phyloP scores from a whole-genome alignment of 2,888 invertebrate genomes.

The Hyalella azteca region DNA sequence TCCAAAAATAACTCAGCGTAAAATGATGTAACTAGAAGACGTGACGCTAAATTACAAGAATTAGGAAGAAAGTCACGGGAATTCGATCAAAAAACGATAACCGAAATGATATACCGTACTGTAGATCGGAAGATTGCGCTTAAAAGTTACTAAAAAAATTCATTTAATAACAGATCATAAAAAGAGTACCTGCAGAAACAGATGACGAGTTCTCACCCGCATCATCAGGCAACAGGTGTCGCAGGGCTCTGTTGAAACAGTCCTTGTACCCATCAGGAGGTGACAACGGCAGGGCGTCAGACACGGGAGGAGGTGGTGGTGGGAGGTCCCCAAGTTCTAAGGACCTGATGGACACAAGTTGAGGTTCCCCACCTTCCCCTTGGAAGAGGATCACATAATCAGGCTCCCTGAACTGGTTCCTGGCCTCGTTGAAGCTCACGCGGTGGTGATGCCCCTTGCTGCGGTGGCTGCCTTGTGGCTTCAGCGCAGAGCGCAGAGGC shows the following conservation, averaged over 20 bases:
- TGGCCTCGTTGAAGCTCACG: constrained; percentile 18
- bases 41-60: too few species aligned
- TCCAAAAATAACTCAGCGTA: too few species aligned
- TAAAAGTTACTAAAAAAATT: too few species aligned
- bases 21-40: too few species aligned
- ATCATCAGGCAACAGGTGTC: constrained; percentile 17
- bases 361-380: constrained; percentile 12
- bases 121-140: too few species aligned
- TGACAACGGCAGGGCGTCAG: constrained; percentile 2
- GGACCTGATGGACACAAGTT: constrained; percentile 39
- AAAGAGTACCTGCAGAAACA: too few species aligned
- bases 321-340: constrained; percentile 29
- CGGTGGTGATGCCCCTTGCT: background rate
- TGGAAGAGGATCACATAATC: constrained; percentile 22
- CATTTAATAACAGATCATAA: too few species aligned
- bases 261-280: constrained; percentile 41
- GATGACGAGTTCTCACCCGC: too few species aligned
- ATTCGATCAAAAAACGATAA: too few species aligned
- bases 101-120: too few species aligned
- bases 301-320: background rate
- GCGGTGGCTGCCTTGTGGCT: background rate
- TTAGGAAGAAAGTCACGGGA: too few species aligned
- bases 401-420: constrained; percentile 31
- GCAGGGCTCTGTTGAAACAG: constrained; percentile 21
- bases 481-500: constrained; percentile 21